Percentiles rank a stretch among this genome's conserved stretches.
phyloP scores from a whole-genome alignment of 35 echinoderm and acorn worm genomes.

The Hemicentrotus pulcherrimus region DNA sequence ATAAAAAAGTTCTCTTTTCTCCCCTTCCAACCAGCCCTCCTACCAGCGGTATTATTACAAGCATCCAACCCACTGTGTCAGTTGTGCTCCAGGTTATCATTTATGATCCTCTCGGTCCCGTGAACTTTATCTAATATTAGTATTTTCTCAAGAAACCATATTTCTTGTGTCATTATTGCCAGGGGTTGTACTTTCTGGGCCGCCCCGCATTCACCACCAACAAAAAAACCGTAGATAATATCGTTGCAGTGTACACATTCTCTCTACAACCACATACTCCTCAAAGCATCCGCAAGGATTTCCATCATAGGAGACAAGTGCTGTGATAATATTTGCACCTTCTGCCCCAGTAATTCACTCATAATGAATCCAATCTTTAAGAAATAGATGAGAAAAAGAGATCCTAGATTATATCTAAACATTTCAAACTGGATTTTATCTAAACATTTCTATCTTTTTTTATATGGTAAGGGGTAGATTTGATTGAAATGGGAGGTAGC shows the following conservation, averaged over 20 bases:
- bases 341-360: not conserved
- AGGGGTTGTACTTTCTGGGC: not conserved
- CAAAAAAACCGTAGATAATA: not conserved
- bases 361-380: constrained; percentile 9
- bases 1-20: not conserved
- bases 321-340: constrained; percentile 15
- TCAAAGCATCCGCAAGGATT: not conserved
- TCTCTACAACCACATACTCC: not conserved
- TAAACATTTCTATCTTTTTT: not conserved
- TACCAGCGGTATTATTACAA: not conserved
- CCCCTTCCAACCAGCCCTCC: not conserved
- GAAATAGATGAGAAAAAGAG: not conserved
- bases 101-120: not conserved
- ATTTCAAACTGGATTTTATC: not conserved
- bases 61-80: not conserved
- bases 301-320: not conserved
- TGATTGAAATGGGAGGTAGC: constrained; percentile 5
- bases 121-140: constrained; percentile 14
- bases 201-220: not conserved
- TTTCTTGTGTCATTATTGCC: constrained; percentile 18
- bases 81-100: not conserved
- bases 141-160: constrained; percentile 19
- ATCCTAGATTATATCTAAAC: constrained; percentile 5
- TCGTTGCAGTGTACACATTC: not conserved
- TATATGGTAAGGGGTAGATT: not conserved